phyloP scores from a whole-genome alignment of 2,797 vertebrate genomes.

The Lithobates pipiens region DNA sequence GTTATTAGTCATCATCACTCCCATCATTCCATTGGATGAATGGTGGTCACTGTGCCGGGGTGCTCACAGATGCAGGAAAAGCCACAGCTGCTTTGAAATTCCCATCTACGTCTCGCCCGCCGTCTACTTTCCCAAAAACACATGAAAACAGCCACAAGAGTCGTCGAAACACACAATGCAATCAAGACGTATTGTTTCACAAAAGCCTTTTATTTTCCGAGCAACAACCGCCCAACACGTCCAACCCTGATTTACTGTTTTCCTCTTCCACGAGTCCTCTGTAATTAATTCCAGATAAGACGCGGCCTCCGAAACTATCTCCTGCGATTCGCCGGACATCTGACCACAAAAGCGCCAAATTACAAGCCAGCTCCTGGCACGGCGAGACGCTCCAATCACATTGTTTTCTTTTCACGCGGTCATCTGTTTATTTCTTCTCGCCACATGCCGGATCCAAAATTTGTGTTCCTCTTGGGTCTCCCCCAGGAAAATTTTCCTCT shows the following conservation, averaged over 20 bases:
- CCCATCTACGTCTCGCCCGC: background rate
- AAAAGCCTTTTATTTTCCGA: constrained; percentile 5
- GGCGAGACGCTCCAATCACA: background rate
- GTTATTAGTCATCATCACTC: background rate
- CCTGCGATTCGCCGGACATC: constrained; percentile 1
- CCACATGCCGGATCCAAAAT: no score
- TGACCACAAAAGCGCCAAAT: constrained; percentile 13
- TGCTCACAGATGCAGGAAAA: background rate
- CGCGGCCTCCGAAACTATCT: background rate
- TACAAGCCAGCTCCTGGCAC: constrained; percentile 18
- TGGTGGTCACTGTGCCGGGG: background rate
- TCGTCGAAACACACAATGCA: background rate
- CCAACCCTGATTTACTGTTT: constrained; percentile 8
- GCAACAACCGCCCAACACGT: background rate
- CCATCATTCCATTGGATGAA: background rate
- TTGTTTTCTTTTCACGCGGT: constrained; percentile 11
- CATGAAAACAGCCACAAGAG: constrained; percentile 31
- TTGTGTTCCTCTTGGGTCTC: background rate
- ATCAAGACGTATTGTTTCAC: constrained; percentile 13
- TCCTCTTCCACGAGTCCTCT: background rate
- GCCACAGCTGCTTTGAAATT: background rate
- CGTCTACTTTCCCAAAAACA: constrained; percentile 2
- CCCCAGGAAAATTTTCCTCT: background rate
- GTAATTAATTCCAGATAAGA: background rate
- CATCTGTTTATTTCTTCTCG: constrained; percentile 31